These are phyloP conservation scores for Pandemis corylana DNA, from an alignment of 2,888 invertebrate genomes.

Conservation along the genomic window DNA sequence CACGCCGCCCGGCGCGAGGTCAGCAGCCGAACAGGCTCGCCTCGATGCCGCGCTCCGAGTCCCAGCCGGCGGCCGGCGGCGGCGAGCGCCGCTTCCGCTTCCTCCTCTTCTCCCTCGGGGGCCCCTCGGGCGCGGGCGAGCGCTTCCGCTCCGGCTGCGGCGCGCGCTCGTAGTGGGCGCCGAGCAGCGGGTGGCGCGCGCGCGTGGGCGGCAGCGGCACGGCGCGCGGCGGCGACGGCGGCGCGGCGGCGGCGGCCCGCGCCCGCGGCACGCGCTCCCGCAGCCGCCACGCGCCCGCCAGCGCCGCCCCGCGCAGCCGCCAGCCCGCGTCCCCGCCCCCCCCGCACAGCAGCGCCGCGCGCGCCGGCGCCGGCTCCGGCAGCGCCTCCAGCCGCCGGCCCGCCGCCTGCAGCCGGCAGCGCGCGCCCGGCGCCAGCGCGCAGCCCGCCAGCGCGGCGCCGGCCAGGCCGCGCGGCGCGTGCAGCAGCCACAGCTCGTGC, in stretches of 20 bases:
- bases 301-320: conserved; percentile 2
- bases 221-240: neutral
- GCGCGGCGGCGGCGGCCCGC: conserved; percentile 6
- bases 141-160: neutral
- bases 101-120: conserved; percentile 1
- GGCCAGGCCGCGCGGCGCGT: conserved; percentile 21
- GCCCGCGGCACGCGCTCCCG: conserved; percentile 4
- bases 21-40: conserved; percentile 28
- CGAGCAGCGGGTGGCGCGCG: conserved; percentile 43
- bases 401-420: conserved; percentile 20
- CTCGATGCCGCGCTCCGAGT: conserved; percentile 32
- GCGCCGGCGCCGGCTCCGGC: neutral
- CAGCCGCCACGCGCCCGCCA: conserved; percentile 13
- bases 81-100: conserved; percentile 1
- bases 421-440: conserved; percentile 18
- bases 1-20: neutral
- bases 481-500: conserved; percentile 30
- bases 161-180: conserved; percentile 40
- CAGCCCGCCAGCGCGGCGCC: conserved; percentile 9
- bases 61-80: conserved; percentile 30
- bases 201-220: conserved; percentile 24
- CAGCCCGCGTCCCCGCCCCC: neutral
- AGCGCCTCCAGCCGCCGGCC: conserved; percentile 32
- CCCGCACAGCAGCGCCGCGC: conserved; percentile 20
- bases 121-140: neutral